Conservation (phyloP, 2,797 vertebrate genomes). For the Selene dorsalis region DNA sequence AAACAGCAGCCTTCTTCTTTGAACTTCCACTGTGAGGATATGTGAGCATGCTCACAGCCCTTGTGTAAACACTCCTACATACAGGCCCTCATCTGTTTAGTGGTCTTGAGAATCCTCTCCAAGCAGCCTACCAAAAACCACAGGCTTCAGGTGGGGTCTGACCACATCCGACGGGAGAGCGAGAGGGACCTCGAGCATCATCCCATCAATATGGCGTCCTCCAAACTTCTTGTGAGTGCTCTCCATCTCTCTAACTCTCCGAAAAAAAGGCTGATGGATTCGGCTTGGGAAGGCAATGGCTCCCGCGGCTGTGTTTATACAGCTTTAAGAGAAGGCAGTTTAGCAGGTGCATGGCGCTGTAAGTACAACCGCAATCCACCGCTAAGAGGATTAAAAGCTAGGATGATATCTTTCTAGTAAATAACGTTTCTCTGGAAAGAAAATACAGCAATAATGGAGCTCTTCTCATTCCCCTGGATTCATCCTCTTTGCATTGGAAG, state of each 20-base stretch:
- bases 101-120: slow-evolving; percentile 53
- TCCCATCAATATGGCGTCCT: slow-evolving; percentile 73
- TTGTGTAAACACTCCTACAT: slow-evolving; percentile 63
- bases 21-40: slow-evolving; percentile 45
- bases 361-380: slow-evolving; percentile 88
- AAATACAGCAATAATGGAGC: slow-evolving; percentile 84
- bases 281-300: slow-evolving; percentile 73
- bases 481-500: slow-evolving; percentile 85
- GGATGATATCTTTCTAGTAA: slow-evolving; percentile 88
- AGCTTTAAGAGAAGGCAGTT: slow-evolving; percentile 87
- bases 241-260: slow-evolving; percentile 60
- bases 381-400: slow-evolving; percentile 89
- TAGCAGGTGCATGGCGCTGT: slow-evolving; percentile 88
- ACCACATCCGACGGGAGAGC: slow-evolving; percentile 57
- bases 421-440: slow-evolving; percentile 85
- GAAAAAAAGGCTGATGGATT: slow-evolving; percentile 73
- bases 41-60: slow-evolving; percentile 50
- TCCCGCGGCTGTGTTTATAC: slow-evolving; percentile 85
- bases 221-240: slow-evolving; percentile 75
- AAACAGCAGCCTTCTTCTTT: slow-evolving; percentile 38
- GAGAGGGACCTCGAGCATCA: slow-evolving; percentile 48
- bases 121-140: slow-evolving; percentile 44
- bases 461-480: slow-evolving; percentile 80
- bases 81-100: slow-evolving; percentile 57
- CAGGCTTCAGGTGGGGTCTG: slow-evolving; percentile 67